These are phyloP conservation scores for Helicoverpa armigera DNA, from an alignment of 1,140 invertebrate genomes.

Conservation along the genomic window DNA sequence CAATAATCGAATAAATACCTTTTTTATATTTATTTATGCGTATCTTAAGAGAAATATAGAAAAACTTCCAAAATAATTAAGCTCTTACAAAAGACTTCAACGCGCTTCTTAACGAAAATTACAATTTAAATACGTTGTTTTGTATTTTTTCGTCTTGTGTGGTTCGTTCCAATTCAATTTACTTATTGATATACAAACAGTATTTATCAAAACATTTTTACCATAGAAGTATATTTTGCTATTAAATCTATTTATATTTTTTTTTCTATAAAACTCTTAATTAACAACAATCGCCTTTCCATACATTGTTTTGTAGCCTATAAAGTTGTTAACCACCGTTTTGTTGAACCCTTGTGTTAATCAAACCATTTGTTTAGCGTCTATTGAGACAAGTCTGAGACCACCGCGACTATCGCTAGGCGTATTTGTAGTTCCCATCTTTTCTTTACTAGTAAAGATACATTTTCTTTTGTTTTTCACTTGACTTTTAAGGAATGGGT, in stretches of 20 bases:
- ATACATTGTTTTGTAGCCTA: neutral
- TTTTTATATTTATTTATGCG: no score
- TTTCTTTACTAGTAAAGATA: slow-evolving; percentile 22
- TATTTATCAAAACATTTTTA: no score
- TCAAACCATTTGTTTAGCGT: slow-evolving; percentile 41
- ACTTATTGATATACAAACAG: no score
- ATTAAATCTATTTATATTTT: neutral
- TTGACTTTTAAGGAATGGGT: neutral
- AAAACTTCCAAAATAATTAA: neutral
- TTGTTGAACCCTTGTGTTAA: slow-evolving; percentile 33
- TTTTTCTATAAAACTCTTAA: neutral
- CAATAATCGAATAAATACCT: no score
- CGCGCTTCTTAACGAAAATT: neutral
- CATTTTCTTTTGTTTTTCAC: neutral
- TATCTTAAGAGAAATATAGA: neutral
- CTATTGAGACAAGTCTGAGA: slow-evolving; percentile 2
- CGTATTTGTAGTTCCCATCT: slow-evolving; percentile 22
- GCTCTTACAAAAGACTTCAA: slow-evolving; percentile 27
- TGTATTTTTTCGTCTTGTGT: neutral
- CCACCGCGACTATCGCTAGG: slow-evolving; percentile 17
- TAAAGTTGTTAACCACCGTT: slow-evolving; percentile 33
- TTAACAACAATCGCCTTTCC: neutral
- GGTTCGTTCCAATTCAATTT: no score
- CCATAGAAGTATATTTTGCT: neutral
- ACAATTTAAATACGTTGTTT: neutral